Evolutionary conservation across 2,888 invertebrate genomes (phyloP), one percentile per base, ranked within the genome.

Genomic region (Ophioninae sp.): DNA sequence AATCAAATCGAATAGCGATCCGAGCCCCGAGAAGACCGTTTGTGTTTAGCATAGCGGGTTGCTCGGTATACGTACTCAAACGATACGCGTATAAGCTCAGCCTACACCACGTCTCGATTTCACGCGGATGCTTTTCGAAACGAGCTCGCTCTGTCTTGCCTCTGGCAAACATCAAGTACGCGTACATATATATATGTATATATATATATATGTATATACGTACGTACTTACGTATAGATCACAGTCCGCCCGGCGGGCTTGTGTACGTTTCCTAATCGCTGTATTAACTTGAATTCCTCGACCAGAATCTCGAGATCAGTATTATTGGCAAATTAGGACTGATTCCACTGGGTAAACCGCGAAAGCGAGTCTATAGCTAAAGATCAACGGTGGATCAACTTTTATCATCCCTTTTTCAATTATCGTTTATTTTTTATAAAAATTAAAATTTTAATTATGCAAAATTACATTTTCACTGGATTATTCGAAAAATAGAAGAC

Each of bases 281-380:
- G 88, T 89, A 91, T 91, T 90, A 91, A 89, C 89, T 79, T 88
- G 87, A 89, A 89, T 90, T 89, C 89, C 89, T 81, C 81, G 84
- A 84, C 84, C 81, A 81, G 79, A 84, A 75, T 70, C 59, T 86
- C 87, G 88, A 88, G 89, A 89, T 89, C 89, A 89, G 87, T 89
- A 90, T 90, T 87, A 91, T 91, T 90, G 91, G 89, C 87, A 87
- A 87, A 89, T 90, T 88, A 88, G 88, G 88, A 89, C 87, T 89
- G 88, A 90, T 90, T 89, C 83, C 87, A 85, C 84, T 87, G 84
- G 88, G 87, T 74, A 88, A 89, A 89, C 88, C 87, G 88, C 88
- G 86, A 88, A 87, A 84, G 83, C 84, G 79, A 80, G 79, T 61
- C 67, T 78, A 68, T 56, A 44, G 30, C 41, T 1, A 20, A 30